Evolutionary conservation across 2,888 invertebrate species (phyloP).

Genomic region (Drosophila emarginata): DNA sequence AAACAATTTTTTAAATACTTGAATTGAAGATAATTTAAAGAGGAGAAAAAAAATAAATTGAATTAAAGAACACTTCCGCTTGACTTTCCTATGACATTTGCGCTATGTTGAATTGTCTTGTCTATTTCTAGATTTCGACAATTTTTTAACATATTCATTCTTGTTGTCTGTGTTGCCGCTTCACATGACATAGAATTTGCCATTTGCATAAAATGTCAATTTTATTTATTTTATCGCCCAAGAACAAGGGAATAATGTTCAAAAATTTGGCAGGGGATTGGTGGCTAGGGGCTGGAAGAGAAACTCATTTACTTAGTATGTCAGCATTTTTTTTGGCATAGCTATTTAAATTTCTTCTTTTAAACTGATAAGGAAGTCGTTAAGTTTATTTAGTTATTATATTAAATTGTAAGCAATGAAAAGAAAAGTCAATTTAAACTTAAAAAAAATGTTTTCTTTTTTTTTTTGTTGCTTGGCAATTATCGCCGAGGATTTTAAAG

Average conservation of each 20-base stretch:
- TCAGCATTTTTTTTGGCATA: slow-evolving; percentile 47
- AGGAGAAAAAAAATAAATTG: not conserved
- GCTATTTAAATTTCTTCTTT: slow-evolving; percentile 43
- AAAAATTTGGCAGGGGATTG: too few relatives aligned
- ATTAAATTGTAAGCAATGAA: slow-evolving; percentile 12
- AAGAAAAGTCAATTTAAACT: slow-evolving; percentile 44
- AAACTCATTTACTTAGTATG: slow-evolving; percentile 47
- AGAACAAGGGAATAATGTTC: slow-evolving; percentile 13
- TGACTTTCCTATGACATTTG: not conserved
- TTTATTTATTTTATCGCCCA: slow-evolving; percentile 73
- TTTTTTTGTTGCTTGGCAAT: slow-evolving; percentile 30
- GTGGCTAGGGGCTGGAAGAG: slow-evolving; percentile 18
- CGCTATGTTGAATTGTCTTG: not conserved
- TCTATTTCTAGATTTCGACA: not conserved
- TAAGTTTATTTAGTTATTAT: slow-evolving; percentile 6
- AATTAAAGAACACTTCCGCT: not conserved
- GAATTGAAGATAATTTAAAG: not conserved
- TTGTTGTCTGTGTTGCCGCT: slow-evolving; percentile 27
- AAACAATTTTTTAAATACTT: not conserved
- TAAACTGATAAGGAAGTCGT: slow-evolving; percentile 6
- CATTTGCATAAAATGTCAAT: slow-evolving; percentile 74
- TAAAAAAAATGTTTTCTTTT: not conserved
- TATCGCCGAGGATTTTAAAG: slow-evolving; percentile 12
- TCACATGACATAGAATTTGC: slow-evolving; percentile 36
- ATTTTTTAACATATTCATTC: slow-evolving; percentile 40